Percentiles rank a stretch among this genome's conserved stretches.
Conservation (phyloP, 64 coral and sea anemone species). For the Stylophora pistillata region DNA sequence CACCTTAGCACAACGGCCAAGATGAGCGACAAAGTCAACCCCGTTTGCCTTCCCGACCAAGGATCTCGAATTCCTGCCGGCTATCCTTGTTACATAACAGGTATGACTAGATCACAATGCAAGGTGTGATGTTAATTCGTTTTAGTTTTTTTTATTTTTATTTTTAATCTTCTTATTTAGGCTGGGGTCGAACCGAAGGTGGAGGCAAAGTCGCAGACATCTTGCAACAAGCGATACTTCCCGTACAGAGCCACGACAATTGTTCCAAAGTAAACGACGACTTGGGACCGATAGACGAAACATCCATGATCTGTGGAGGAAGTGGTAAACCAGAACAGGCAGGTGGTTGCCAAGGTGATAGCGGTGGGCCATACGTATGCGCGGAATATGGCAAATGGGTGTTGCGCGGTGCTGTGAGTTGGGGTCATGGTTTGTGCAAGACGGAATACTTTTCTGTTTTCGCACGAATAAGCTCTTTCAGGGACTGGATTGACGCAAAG, state of each 20-base stretch:
- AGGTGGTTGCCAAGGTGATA: no score
- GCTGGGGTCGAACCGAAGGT: no score
- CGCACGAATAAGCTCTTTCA: constrained; percentile 45
- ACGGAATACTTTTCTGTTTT: constrained; percentile 58
- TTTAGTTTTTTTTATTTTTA: no score
- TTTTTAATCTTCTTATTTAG: neutral
- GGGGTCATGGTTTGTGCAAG: constrained; percentile 31
- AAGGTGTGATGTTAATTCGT: no score
- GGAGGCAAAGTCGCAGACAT: no score
- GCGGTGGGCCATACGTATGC: constrained; percentile 6
- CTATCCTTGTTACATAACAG: constrained; percentile 57
- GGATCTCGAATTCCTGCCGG: constrained; percentile 24
- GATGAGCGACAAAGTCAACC: constrained; percentile 26
- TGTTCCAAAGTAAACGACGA: no score
- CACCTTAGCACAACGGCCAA: constrained; percentile 59
- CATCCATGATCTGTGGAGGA: no score
- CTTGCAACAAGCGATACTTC: no score
- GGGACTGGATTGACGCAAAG: constrained; percentile 36
- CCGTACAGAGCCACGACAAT: no score
- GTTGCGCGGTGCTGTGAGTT: constrained; percentile 55
- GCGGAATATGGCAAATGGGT: constrained; percentile 43
- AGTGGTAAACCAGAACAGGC: no score
- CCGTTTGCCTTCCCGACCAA: constrained; percentile 54
- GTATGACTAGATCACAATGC: neutral
- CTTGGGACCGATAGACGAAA: no score